Evolutionary conservation across 2,888 invertebrate genomes (phyloP).

Genomic region (Rhagonycha fulva): DNA sequence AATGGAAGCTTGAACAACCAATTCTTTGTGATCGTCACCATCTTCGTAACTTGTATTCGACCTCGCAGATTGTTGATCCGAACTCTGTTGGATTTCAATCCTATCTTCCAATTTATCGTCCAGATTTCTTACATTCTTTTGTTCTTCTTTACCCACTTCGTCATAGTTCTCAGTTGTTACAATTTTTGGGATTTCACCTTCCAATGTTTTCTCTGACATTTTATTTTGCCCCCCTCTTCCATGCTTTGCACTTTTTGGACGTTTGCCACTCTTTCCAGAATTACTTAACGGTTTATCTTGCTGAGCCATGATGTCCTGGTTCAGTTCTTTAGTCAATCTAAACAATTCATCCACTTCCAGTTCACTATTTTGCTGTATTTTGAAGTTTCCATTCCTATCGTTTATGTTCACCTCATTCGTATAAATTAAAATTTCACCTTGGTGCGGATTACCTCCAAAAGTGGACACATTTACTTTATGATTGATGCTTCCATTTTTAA

Average conservation of each 20-base stretch:
- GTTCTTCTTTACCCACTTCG: neutral
- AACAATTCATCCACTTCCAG: slow-evolving; percentile 12
- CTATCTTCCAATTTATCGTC: neutral
- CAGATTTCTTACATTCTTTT: neutral
- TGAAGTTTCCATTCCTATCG: slow-evolving; percentile 37
- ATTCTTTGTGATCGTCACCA: slow-evolving; percentile 43
- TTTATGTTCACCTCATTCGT: slow-evolving; percentile 38
- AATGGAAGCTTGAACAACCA: slow-evolving; percentile 52
- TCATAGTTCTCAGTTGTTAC: neutral
- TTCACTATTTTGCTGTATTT: slow-evolving; percentile 46
- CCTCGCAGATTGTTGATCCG: slow-evolving; percentile 43
- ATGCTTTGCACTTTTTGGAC: slow-evolving; percentile 44
- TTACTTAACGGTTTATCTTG: neutral
- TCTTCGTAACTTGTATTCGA: slow-evolving; percentile 51
- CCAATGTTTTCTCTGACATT: neutral
- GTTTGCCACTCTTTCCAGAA: slow-evolving; percentile 15
- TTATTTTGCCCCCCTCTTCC: slow-evolving; percentile 1
- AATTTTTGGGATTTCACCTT: neutral
- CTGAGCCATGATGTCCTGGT: neutral
- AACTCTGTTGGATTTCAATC: neutral
- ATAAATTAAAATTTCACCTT: slow-evolving; percentile 28
- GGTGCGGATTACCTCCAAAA: slow-evolving; percentile 8
- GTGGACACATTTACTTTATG: slow-evolving; percentile 3
- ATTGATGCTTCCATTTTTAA: neutral
- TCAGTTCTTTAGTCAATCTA: neutral